A percentile compares a stretch with the other conserved stretches of the same genome.
phyloP scores from a whole-genome alignment of 2,113 vertebrate species.

The Hippolais icterina region DNA sequence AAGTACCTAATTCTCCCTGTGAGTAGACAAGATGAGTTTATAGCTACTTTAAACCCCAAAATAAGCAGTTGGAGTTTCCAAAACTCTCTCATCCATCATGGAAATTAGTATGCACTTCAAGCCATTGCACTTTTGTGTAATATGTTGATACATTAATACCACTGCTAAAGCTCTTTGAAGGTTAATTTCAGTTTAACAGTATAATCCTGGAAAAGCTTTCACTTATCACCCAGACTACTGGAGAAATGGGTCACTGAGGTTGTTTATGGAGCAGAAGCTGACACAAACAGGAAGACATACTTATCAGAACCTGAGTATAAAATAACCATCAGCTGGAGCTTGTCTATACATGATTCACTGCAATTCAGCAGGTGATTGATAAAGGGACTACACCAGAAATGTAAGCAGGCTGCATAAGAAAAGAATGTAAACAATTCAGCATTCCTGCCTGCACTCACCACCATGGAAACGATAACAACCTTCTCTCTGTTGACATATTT shows the following conservation, averaged over 20 bases:
- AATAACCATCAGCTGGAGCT: not conserved
- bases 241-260: conserved; percentile 11
- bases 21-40: not conserved
- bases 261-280: not conserved
- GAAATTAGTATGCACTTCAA: not conserved
- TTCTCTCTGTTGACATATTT: not conserved
- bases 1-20: not conserved
- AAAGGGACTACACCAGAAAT: conserved; percentile 14
- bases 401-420: not conserved
- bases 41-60: not conserved
- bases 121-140: not conserved
- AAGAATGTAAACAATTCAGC: conserved; percentile 48
- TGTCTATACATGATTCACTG: not conserved
- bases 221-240: not conserved
- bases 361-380: conserved; percentile 39
- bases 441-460: conserved; percentile 16
- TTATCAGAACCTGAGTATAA: conserved; percentile 19
- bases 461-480: not conserved
- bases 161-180: not conserved
- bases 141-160: not conserved
- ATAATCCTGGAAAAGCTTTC: conserved; percentile 10
- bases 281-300: not conserved
- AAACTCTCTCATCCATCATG: not conserved
- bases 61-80: not conserved
- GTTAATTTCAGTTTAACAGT: conserved; percentile 24